Percentiles rank a stretch among this genome's conserved stretches.
These are phyloP conservation scores for Andrena cerasifolii DNA, from an alignment of 1,140 invertebrate genomes.

Conservation along the genomic window DNA sequence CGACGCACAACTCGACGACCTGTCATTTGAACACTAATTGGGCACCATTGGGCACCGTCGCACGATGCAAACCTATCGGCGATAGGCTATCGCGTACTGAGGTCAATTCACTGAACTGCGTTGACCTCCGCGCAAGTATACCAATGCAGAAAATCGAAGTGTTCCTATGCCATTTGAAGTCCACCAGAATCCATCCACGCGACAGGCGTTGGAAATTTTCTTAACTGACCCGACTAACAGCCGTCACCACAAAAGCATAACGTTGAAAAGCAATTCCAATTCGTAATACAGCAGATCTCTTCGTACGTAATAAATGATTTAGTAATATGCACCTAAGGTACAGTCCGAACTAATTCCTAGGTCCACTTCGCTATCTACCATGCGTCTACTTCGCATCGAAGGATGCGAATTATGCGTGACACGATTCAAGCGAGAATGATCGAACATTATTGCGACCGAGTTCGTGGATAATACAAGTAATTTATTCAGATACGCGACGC, in stretches of 20 bases:
- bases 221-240: neutral
- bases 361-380: neutral
- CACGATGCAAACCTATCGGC: slow-evolving; percentile 30
- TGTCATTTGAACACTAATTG: slow-evolving; percentile 42
- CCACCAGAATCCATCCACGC: neutral
- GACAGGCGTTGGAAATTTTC: too few species aligned
- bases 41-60: slow-evolving; percentile 19
- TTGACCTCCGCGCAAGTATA: slow-evolving; percentile 50
- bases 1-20: slow-evolving; percentile 1
- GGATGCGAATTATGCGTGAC: neutral
- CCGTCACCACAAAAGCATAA: too few species aligned
- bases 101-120: slow-evolving; percentile 54
- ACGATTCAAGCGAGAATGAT: neutral
- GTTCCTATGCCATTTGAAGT: neutral
- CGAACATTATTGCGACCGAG: neutral
- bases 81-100: slow-evolving; percentile 46
- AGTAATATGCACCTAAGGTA: neutral
- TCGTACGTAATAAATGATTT: neutral
- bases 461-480: neutral
- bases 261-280: neutral
- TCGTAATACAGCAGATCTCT: neutral
- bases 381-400: neutral
- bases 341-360: neutral
- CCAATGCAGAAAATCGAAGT: slow-evolving; percentile 46
- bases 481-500: neutral